Evolutionary conservation across 2,113 vertebrate species (phyloP), one percentile per base, ranked within the genome.

Genomic region (Saguinus midas): DNA sequence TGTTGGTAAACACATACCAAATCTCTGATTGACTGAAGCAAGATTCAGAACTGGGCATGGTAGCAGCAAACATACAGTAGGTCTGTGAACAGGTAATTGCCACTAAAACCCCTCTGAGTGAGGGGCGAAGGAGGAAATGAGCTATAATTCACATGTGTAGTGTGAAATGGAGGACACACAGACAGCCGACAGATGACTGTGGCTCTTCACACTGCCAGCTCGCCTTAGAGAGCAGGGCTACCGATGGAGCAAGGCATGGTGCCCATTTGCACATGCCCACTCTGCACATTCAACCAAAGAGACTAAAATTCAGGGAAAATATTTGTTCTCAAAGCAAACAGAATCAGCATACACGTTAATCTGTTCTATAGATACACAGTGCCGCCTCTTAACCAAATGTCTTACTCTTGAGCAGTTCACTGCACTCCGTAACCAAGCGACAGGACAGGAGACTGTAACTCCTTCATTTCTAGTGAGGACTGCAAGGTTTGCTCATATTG

Each of bases 321-420:
- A 88, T 78, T 75, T 92, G 84, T 48, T 90, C 81, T 94, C 93
- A 68, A 72, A 96, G 82, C 93, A 90, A 96, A 97, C 12, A 94
- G 92, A 91, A 48, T 57, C 35, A 12, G 50, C 82, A 61, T 37
- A 85, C 40, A 52, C 40, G 76, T 82, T 89, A 88, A 93, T 97
- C 90, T 90, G 43, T 52, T 66, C 61, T 75, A 2, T 25, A 66
- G 95, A 61, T 75, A 75, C 85, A 57, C 13, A 40, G 85, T 6
- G n/a, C 72, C 1, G 10, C 85, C 66, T 81, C 73, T 85, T 35
- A 73, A 70, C 86, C 90, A 40, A 55, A 70, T 21, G 32, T 92
- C 89, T 87, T 21, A 21, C 32, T 64, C 48, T 45, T 43, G 83
- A 88, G 8, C 87, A 40, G 66, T 45, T 88, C 73, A 12, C 55